phyloP scores from a whole-genome alignment of 2,113 vertebrate genomes.

The Xerus inauris region DNA sequence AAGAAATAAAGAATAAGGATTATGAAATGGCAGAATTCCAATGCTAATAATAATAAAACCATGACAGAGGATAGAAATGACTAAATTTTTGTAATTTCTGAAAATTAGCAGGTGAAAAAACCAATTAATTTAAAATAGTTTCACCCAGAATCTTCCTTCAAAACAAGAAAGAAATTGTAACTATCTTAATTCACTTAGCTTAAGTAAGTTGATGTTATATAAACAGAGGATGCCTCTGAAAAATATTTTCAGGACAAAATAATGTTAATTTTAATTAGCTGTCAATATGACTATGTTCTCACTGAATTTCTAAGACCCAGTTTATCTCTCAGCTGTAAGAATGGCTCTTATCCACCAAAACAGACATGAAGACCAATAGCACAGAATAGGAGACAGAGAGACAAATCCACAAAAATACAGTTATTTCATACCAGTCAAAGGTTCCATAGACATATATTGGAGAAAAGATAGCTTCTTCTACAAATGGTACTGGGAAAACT shows the following conservation, averaged over 20 bases:
- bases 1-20: conserved; percentile 23
- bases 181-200: not conserved
- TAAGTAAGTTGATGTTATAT: not conserved
- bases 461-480: not conserved
- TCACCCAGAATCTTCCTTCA: conserved; percentile 12
- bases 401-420: too few species aligned
- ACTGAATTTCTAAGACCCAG: not conserved
- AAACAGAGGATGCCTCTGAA: not conserved
- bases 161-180: conserved; percentile 22
- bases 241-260: conserved; percentile 15
- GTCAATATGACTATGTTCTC: not conserved
- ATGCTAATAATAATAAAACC: not conserved
- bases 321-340: not conserved
- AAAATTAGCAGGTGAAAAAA: conserved; percentile 24
- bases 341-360: not conserved
- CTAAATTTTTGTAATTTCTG: conserved; percentile 11
- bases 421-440: too few species aligned
- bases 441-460: too few species aligned
- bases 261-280: conserved; percentile 19
- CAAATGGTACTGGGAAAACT: too few species aligned
- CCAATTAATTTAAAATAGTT: conserved; percentile 8
- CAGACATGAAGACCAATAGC: too few species aligned
- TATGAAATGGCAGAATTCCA: conserved; percentile 5
- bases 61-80: not conserved
- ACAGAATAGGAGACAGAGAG: too few species aligned